Base-by-base conservation (phyloP, 2,888 invertebrate genomes). In the Drosophila anomalata region DNA sequence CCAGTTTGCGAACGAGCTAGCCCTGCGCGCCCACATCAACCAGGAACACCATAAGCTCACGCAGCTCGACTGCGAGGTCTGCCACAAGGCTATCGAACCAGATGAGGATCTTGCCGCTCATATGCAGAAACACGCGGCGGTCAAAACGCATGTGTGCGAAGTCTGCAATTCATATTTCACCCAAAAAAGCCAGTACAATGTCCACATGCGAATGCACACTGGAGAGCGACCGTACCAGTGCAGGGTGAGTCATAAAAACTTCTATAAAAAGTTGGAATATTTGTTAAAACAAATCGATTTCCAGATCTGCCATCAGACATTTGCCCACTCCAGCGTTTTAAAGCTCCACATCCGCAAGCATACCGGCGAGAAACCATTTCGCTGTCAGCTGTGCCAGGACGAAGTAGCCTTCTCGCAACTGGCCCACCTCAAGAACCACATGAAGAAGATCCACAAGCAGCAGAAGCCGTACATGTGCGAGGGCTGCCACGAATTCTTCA, bases 361-460 rank as follows among this genome's bases (percentile, higher is more conserved):
- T 88, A 97, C 97, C 0, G 97, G 97, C 0, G 97, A 97, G 90
- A 96, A 96, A 81, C 97, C 97, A 0, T 97, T 97, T 89, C 93
- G 93, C 50, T 95, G 95, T 87, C 92, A 94, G 12, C 92, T 95
- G 79, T 96, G 96, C 86, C 89, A 90, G 69, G 92, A 93, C 67
- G 94, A 94, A 39, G 93, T 94, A 39, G 94, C 95, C 1, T 97
- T 97, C 90, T 95, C 96, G 0, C 97, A 97, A 89, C 91, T 97
- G 61, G 96, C 97, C 0, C 97, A 97, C 88, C 94, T 97, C 91
- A 97, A 97, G 91, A 96, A 96, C 70, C 97, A 97, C 90, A 96
- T 97, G 96, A 93, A 94, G 70, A 95, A 95, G 83, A 96, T 97
- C 58, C 97, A 97, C 90, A 95, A 96, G 31, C 94, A 95, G 76